Conservation (phyloP, 2,797 vertebrate genomes). For the Oryzias dopingdopingensis region DNA sequence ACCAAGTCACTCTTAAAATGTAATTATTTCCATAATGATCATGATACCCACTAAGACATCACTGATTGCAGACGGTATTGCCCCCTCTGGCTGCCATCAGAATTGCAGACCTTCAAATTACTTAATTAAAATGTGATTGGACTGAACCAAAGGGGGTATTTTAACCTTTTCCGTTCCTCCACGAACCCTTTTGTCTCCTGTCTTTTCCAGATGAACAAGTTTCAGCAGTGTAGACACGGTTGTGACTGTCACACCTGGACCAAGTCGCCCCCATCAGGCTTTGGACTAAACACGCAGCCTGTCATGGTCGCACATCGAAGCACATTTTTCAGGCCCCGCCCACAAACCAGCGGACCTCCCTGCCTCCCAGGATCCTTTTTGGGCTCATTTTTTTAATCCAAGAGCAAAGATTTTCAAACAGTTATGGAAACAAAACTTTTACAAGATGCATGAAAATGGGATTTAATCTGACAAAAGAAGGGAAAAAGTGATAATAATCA, state of each 20-base stretch:
- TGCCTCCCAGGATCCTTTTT: slow-evolving; percentile 35
- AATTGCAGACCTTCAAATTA: no score
- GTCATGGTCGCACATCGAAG: slow-evolving; percentile 31
- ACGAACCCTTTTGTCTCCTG: slow-evolving; percentile 7
- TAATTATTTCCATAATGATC: no score
- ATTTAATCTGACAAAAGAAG: slow-evolving; percentile 16
- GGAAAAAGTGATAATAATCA: slow-evolving; percentile 17
- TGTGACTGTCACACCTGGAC: slow-evolving; percentile 12
- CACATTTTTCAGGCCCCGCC: slow-evolving; percentile 38
- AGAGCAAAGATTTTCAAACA: slow-evolving; percentile 33
- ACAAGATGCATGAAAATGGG: slow-evolving; percentile 14
- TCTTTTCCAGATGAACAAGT: slow-evolving; percentile 90
- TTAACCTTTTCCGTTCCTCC: no score
- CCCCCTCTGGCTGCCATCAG: no score
- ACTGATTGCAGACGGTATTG: no score
- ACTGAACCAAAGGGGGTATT: no score
- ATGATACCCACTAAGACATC: no score
- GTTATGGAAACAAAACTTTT: slow-evolving; percentile 28
- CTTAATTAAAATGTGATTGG: no score
- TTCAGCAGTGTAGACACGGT: slow-evolving; percentile 84
- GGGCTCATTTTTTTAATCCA: slow-evolving; percentile 21
- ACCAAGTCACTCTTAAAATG: no score
- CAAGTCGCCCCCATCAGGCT: slow-evolving; percentile 17
- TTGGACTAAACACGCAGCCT: slow-evolving; percentile 39
- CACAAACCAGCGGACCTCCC: slow-evolving; percentile 9